Evolutionary conservation across 1,140 invertebrate species (phyloP).

Genomic region (Bombus pyrosoma): DNA sequence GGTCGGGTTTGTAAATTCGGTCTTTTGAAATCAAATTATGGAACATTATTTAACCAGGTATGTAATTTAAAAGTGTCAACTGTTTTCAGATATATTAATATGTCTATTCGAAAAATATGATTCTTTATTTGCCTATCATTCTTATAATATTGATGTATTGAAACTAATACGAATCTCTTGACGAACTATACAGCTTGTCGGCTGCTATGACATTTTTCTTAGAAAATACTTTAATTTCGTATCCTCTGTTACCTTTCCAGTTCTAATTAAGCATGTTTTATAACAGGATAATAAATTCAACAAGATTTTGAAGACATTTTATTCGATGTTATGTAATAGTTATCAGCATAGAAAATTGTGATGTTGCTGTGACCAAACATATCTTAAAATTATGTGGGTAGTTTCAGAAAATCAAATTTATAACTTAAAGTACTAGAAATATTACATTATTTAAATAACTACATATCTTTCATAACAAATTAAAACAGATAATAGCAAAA

Average conservation of each 20-base stretch:
- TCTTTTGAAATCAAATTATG: slow-evolving; percentile 86
- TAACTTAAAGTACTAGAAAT: slow-evolving; percentile 11
- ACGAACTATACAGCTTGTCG: slow-evolving; percentile 65
- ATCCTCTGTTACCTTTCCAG: neutral
- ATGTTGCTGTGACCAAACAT: slow-evolving; percentile 74
- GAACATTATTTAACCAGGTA: slow-evolving; percentile 83
- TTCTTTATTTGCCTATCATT: neutral
- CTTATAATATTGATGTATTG: slow-evolving; percentile 25
- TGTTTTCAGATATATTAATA: neutral
- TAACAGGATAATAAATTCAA: neutral
- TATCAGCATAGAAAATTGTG: slow-evolving; percentile 64
- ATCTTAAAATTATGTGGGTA: slow-evolving; percentile 27
- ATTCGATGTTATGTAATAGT: slow-evolving; percentile 76
- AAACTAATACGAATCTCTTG: slow-evolving; percentile 2
- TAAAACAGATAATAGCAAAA: neutral
- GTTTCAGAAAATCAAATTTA: slow-evolving; percentile 4
- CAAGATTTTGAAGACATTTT: slow-evolving; percentile 51
- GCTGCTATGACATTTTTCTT: slow-evolving; percentile 72
- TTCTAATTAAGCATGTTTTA: neutral
- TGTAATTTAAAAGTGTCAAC: slow-evolving; percentile 32
- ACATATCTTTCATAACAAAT: neutral
- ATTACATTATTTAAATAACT: neutral
- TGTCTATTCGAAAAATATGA: neutral
- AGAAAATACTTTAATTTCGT: neutral
- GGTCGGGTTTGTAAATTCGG: slow-evolving; percentile 91